phyloP scores from a whole-genome alignment of 2,888 invertebrate species.

The Diploptera punctata region DNA sequence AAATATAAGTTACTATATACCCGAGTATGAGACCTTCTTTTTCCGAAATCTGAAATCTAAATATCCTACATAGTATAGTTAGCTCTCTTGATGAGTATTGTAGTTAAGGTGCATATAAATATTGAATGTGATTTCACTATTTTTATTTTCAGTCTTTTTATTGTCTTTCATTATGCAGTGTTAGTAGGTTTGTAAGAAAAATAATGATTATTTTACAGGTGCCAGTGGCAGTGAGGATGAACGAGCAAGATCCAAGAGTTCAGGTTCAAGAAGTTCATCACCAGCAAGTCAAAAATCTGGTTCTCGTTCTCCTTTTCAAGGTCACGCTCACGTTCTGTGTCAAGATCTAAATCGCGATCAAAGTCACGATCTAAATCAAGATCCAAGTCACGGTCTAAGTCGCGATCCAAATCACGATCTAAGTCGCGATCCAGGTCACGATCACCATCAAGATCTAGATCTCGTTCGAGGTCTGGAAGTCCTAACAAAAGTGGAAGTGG shows the following conservation, averaged over 20 bases:
- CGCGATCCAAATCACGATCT: constrained; percentile 46
- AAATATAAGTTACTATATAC: too few relatives aligned
- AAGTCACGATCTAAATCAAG: constrained; percentile 41
- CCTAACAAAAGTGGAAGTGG: constrained; percentile 46
- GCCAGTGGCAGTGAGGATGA: constrained; percentile 45
- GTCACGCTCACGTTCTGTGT: constrained; percentile 46
- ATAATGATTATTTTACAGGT: constrained; percentile 27
- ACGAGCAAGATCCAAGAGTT: constrained; percentile 46
- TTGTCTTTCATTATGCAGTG: too few relatives aligned
- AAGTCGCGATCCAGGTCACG: constrained; percentile 45
- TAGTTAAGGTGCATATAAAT: not conserved
- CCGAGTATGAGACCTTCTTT: too few relatives aligned
- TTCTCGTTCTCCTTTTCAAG: constrained; percentile 50
- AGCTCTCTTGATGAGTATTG: too few relatives aligned
- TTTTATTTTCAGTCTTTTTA: not conserved
- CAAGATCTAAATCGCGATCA: constrained; percentile 37
- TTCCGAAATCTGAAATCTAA: too few relatives aligned
- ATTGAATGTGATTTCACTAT: not conserved
- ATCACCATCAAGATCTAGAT: constrained; percentile 46
- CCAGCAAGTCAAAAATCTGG: constrained; percentile 51
- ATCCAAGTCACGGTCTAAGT: constrained; percentile 52
- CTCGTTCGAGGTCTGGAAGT: constrained; percentile 46
- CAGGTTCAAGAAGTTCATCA: constrained; percentile 50
- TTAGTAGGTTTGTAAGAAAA: not conserved
- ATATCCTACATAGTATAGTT: too few relatives aligned